A percentile compares a stretch with the other conserved stretches of the same genome.
Evolutionary conservation across 2,797 vertebrate species (phyloP).

Genomic region (Gymnodraco acuticeps): DNA sequence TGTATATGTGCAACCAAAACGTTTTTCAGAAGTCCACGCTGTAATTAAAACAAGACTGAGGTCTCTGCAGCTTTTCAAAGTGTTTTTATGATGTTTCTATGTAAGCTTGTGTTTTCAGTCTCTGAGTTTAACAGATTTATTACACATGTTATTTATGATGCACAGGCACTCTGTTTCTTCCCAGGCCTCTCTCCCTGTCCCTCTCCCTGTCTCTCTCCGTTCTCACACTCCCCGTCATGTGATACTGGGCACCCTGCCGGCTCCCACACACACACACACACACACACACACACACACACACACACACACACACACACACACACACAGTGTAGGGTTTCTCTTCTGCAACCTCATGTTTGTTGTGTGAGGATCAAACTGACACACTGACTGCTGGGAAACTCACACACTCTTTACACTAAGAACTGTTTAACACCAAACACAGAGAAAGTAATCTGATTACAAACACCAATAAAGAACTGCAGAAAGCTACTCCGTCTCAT

Average conservation of each 20-base stretch:
- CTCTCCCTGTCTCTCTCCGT: constrained; percentile 3
- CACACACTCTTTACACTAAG: not conserved
- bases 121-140: too few relatives aligned
- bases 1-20: too few relatives aligned
- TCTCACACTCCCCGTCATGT: constrained; percentile 56
- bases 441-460: too few relatives aligned
- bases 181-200: not conserved
- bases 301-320: constrained; percentile 31
- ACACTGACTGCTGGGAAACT: constrained; percentile 1
- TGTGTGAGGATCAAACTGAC: not conserved
- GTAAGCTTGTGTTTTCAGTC: too few relatives aligned
- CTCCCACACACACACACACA: constrained; percentile 30
- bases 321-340: not conserved
- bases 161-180: constrained; percentile 5
- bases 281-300: constrained; percentile 25
- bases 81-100: too few relatives aligned
- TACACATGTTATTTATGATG: too few relatives aligned
- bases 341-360: constrained; percentile 6
- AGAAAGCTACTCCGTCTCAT: too few relatives aligned
- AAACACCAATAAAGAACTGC: too few relatives aligned
- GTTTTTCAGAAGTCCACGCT: too few relatives aligned
- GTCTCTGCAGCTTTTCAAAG: too few relatives aligned
- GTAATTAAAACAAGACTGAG: too few relatives aligned
- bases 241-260: constrained; percentile 51
- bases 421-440: too few relatives aligned